Base-by-base conservation (phyloP, 2,888 invertebrate genomes). In the Uropetala carovei region DNA sequence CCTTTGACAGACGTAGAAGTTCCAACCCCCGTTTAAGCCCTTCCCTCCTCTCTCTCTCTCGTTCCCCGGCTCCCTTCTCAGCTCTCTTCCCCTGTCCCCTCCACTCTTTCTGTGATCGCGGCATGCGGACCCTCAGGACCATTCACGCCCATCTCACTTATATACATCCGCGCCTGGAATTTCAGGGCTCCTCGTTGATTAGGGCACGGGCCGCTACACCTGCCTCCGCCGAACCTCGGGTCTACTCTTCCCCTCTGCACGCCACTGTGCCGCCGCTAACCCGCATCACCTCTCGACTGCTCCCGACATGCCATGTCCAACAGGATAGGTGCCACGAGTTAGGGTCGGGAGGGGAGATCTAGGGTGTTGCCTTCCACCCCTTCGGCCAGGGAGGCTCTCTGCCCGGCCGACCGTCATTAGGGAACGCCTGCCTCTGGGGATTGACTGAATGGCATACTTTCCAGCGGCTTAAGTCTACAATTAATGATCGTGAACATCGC, bases 171-270 rank as follows among this genome's bases (percentile, higher is more conserved):
- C 56, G 30, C 57, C 82, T 43, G 75, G 75, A 75, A 75, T 75
- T 75, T 75, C 75, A 75, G 75, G 75, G 75, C 75, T 75, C 75
- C 83, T 83, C 83, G 57, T 83, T 83, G 83, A 83, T 83, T 83
- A 57, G 83, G 83, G 83, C 83, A 83, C 83, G 83, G 83, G 83
- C 83, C 57, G 43, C n/a, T 83, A 83, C 83, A 83, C 83, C 83
- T 83, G 83, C 83, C 57, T 9, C 56, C n/a, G 43, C 56, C n/a
- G n/a, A 75, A 16, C n/a, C 18, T 7, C 56, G 56, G 18, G 13
- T 1, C 56, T 0, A 56, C 18, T 43, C 43, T 43, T 13, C 14
- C 56, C 30, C 57, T 57, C 56, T 57, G 2, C 82, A 30, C 16
- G 16, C n/a, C 27, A 18, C 16, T 57, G 56, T 57, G 43, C 8